Conservation (phyloP, 2,888 invertebrate species). For the Drosophila macrospina region DNA sequence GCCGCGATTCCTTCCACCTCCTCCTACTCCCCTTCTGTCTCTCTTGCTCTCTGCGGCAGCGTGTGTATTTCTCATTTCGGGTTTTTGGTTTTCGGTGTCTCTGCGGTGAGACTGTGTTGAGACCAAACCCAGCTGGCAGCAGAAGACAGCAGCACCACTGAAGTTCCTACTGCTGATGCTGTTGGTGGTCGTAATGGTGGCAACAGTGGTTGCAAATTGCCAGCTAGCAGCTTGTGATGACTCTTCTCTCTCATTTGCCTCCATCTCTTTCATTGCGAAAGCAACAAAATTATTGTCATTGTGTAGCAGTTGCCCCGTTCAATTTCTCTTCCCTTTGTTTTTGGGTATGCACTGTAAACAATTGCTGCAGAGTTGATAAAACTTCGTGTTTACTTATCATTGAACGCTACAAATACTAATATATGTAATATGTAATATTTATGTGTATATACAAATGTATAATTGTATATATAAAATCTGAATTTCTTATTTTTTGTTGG, state of each 20-base stretch:
- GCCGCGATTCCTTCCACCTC: conserved; percentile 6
- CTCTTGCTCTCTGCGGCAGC: conserved; percentile 14
- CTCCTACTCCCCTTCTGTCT: not conserved
- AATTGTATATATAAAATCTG: no score
- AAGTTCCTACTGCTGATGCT: conserved; percentile 24
- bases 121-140: conserved; percentile 48
- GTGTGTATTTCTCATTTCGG: conserved; percentile 51
- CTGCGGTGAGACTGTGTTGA: conserved; percentile 50
- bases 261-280: conserved; percentile 6
- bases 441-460: no score
- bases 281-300: conserved; percentile 58
- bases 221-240: conserved; percentile 60
- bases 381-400: no score
- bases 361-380: conserved; percentile 8
- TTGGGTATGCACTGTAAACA: conserved; percentile 43
- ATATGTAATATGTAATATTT: no score
- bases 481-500: no score
- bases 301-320: conserved; percentile 45
- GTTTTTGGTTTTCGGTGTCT: conserved; percentile 52
- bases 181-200: conserved; percentile 53
- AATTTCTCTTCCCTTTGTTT: conserved; percentile 33
- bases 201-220: conserved; percentile 71
- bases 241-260: conserved; percentile 7
- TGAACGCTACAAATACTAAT: no score
- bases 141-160: conserved; percentile 34